phyloP scores from a whole-genome alignment of 2,113 vertebrate genomes.

The Fulmarus glacialis region DNA sequence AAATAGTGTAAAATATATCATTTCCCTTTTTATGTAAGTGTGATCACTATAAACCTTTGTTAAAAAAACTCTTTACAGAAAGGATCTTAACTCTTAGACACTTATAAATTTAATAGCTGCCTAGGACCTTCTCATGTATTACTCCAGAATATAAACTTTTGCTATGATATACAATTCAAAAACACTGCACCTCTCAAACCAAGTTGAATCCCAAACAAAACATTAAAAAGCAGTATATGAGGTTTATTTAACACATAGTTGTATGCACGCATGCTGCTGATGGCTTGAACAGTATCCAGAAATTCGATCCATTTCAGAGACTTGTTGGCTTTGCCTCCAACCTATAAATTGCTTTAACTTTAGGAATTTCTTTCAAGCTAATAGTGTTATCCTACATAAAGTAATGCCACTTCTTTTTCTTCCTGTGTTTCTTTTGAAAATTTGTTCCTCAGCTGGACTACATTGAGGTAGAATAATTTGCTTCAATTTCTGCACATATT shows the following conservation, averaged over 20 bases:
- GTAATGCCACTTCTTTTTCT: background rate
- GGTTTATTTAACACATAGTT: background rate
- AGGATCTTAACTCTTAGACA: background rate
- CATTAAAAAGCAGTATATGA: background rate
- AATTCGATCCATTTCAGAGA: background rate
- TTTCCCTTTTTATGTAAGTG: slow-evolving; percentile 2
- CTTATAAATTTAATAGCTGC: slow-evolving; percentile 21
- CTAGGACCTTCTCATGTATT: background rate
- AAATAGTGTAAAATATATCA: background rate
- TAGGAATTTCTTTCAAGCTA: background rate
- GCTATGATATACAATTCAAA: background rate
- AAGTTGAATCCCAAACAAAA: background rate
- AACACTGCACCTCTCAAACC: background rate
- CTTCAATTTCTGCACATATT: background rate
- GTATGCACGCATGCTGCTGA: background rate
- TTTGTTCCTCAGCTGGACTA: background rate
- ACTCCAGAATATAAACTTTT: background rate
- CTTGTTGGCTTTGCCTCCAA: background rate
- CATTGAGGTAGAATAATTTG: background rate
- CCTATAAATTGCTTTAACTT: background rate
- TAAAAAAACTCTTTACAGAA: slow-evolving; percentile 11
- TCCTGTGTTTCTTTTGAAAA: background rate
- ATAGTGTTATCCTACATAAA: background rate
- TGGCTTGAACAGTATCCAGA: background rate
- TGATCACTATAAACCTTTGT: slow-evolving; percentile 6